Evolutionary conservation across 2,113 vertebrate species (phyloP).

Genomic region (Ctenodactylus gundi): DNA sequence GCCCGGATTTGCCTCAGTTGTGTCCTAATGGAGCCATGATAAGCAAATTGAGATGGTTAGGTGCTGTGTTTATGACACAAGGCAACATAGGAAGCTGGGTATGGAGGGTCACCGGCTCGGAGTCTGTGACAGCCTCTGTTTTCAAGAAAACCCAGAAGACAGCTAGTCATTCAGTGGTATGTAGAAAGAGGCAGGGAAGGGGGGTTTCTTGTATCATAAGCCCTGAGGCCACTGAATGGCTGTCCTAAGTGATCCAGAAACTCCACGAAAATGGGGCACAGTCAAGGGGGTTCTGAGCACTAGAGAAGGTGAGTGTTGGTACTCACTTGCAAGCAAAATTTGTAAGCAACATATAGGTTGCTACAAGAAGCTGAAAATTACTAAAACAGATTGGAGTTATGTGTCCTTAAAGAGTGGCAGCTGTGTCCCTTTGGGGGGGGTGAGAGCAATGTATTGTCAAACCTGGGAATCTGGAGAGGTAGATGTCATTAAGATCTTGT

Average conservation of each 20-base stretch:
- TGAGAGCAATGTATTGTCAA: no score
- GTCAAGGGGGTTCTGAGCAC: not conserved
- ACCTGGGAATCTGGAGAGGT: not conserved
- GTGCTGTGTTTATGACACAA: no score
- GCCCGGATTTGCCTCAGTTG: no score
- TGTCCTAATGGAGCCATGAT: not conserved
- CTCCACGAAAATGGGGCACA: not conserved
- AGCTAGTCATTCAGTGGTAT: not conserved
- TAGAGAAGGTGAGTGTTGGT: not conserved
- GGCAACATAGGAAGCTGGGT: not conserved
- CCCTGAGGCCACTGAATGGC: not conserved
- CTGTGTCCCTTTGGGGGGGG: no score
- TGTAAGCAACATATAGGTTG: not conserved
- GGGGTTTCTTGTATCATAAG: not conserved
- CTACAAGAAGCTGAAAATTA: not conserved
- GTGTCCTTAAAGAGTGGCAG: no score
- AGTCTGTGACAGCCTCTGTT: not conserved
- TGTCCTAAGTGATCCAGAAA: not conserved
- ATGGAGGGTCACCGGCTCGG: not conserved
- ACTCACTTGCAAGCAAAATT: not conserved
- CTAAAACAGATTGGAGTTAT: not conserved
- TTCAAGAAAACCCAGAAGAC: not conserved
- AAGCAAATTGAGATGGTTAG: not conserved
- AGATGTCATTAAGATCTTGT: not conserved
- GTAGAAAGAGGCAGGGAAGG: no score